These are phyloP conservation scores for Corythornis cristatus DNA, from an alignment of 2,113 vertebrate species.

Conservation along the genomic window DNA sequence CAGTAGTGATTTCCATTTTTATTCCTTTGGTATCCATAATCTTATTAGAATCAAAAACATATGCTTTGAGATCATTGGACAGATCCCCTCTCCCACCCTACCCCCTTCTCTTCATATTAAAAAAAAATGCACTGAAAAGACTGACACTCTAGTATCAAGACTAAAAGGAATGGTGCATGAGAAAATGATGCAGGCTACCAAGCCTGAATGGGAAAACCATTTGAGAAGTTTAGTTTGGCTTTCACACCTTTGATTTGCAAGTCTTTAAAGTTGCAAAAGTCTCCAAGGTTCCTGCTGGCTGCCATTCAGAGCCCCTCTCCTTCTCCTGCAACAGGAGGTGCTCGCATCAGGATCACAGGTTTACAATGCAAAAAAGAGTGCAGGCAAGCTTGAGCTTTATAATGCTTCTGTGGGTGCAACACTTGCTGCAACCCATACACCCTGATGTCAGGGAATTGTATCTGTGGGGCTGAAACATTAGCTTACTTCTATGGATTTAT, in stretches of 20 bases:
- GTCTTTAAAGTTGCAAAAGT: constrained; percentile 66
- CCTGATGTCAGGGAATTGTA: not conserved
- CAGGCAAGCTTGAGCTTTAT: constrained; percentile 46
- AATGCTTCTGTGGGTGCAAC: constrained; percentile 51
- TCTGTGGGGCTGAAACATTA: constrained; percentile 50
- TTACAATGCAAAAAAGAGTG: constrained; percentile 12
- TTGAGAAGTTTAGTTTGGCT: constrained; percentile 60
- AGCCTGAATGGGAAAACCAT: constrained; percentile 57
- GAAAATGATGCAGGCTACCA: constrained; percentile 65
- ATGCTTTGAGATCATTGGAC: constrained; percentile 85
- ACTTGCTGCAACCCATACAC: constrained; percentile 32
- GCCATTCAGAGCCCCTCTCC: constrained; percentile 33
- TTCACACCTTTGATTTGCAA: constrained; percentile 79
- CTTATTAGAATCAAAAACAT: constrained; percentile 86
- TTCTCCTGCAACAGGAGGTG: constrained; percentile 38
- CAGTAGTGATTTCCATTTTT: constrained; percentile 89
- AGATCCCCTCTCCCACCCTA: constrained; percentile 75
- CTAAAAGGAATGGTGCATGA: constrained; percentile 60
- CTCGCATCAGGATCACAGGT: constrained; percentile 30
- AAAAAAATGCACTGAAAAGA: constrained; percentile 65
- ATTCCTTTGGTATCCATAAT: constrained; percentile 89
- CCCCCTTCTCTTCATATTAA: constrained; percentile 68
- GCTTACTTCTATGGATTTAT: constrained; percentile 52
- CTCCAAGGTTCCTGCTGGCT: constrained; percentile 62
- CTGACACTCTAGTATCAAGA: constrained; percentile 69